Conservation (phyloP, 2,888 invertebrate species). For the Steinernema carpocapsae region DNA sequence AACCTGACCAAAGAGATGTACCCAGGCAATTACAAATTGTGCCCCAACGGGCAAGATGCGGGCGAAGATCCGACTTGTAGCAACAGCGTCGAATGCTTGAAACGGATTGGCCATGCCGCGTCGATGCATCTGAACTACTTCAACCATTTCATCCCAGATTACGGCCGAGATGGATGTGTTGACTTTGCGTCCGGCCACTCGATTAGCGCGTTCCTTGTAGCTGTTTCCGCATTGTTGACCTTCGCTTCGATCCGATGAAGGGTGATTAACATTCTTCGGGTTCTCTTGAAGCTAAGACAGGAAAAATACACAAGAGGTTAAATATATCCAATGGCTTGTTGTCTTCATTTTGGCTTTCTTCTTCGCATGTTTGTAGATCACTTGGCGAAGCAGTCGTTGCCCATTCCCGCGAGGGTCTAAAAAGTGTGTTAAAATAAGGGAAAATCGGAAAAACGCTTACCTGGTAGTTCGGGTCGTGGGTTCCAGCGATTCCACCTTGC, state of each 20-base stretch:
- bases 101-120: neutral
- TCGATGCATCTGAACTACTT: constrained; percentile 27
- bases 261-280: neutral
- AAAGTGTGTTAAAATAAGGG: neutral
- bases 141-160: constrained; percentile 30
- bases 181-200: constrained; percentile 31
- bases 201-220: constrained; percentile 17
- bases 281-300: too few species aligned
- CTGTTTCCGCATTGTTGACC: neutral
- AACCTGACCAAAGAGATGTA: constrained; percentile 13
- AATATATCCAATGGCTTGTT: too few species aligned
- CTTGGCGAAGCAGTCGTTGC: constrained; percentile 22
- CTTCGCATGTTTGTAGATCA: neutral
- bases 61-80: constrained; percentile 21
- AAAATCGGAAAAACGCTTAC: neutral
- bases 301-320: too few species aligned
- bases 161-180: constrained; percentile 25
- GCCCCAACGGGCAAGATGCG: neutral
- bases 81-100: constrained; percentile 14
- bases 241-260: neutral
- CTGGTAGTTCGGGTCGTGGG: constrained; percentile 29
- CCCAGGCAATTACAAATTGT: neutral
- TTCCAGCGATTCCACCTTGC: constrained; percentile 28
- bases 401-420: constrained; percentile 24
- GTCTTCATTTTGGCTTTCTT: neutral